Evolutionary conservation across 2,797 vertebrate species (phyloP).

Genomic region (Tapirus indicus): DNA sequence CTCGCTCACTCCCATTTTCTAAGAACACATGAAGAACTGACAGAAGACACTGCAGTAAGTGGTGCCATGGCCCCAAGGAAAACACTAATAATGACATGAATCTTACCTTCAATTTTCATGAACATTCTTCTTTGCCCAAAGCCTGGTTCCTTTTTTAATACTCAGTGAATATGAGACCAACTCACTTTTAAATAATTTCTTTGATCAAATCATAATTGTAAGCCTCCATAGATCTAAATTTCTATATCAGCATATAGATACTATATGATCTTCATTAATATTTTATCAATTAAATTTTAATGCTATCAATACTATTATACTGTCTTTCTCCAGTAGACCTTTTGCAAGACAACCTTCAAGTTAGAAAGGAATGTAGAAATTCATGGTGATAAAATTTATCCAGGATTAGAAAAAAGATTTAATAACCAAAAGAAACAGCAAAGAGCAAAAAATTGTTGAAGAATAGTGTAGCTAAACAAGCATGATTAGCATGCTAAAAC

Average conservation of each 20-base stretch:
- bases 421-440: not conserved
- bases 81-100: not conserved
- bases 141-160: not conserved
- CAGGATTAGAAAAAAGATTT: not conserved
- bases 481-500: not conserved
- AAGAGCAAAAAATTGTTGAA: not conserved
- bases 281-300: constrained; percentile 26
- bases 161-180: not conserved
- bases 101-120: constrained; percentile 17
- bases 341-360: not conserved
- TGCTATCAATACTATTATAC: not conserved
- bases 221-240: not conserved
- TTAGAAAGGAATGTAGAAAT: not conserved
- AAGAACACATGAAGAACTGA: not conserved
- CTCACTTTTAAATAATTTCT: constrained; percentile 15
- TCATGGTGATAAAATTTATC: not conserved
- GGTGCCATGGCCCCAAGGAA: not conserved
- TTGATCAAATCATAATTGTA: not conserved
- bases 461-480: not conserved
- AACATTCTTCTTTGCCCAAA: constrained; percentile 36
- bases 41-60: not conserved
- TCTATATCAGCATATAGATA: not conserved
- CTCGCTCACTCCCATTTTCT: not conserved
- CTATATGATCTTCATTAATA: not conserved
- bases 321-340: not conserved